Base-by-base conservation (phyloP, 1,140 invertebrate species). In the Papilio helenus region DNA sequence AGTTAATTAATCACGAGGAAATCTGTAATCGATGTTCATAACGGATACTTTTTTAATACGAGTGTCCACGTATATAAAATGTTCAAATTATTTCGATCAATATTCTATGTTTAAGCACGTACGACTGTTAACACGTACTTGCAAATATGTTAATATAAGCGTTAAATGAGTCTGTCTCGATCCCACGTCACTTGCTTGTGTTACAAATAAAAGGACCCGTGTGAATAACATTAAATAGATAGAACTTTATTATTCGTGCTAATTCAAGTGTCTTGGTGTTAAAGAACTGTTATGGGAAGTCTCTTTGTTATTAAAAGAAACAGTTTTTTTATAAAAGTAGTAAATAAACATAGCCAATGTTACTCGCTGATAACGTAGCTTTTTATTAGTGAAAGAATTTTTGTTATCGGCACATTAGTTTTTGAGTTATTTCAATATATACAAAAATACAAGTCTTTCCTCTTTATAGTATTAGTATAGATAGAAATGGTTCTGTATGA, bases 101-200 rank as follows among this genome's bases (percentile, higher is more conserved):
- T 76, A 76, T 58, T 58, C 29, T 20, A n/a, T 26, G 18, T 58
- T 29, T 55, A n/a, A 76, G 49, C 29, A 58, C 74, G 74, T 76
- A 58, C 5, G 18, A 44, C 42, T 58, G 18, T 76, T 76, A 76
- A 29, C 74, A 58, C 58, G 29, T 76, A 55, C 5, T 58, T 76
- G 49, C 49, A 76, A 76, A 76, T 55, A 29, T 3, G 23, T 26
- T 77, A 42, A 18, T 16, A 26, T n/a, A 61, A 44, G 76, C 55
- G 76, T 58, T 77, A 77, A 77, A 34, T 76, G 74, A 51, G 55
- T 61, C 74, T 34, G 26, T 77, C 55, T 18, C 58, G 55, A 42
- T n/a, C 14, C 23, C n/a, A 61, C 76, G 76, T 61, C 51, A 77
- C 55, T 77, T 77, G 76, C 55, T 77, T 65, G 16, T 74, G 72